Evolutionary conservation across 2,888 invertebrate species (phyloP).

Genomic region (Psylliodes chrysocephalus): DNA sequence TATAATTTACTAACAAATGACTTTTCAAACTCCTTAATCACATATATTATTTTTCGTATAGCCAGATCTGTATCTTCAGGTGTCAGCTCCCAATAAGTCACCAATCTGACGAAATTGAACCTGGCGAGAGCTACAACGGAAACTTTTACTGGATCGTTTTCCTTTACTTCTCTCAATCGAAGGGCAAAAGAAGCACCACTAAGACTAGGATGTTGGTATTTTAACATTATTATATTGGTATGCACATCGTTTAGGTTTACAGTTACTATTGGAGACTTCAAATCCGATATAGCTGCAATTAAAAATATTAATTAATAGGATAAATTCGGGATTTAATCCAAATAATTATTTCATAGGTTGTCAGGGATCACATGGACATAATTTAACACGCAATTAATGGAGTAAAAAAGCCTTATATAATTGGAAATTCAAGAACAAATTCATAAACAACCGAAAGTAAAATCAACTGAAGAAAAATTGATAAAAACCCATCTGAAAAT

Average conservation of each 20-base stretch:
- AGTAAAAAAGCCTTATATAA: too few relatives aligned
- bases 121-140: conserved; percentile 64
- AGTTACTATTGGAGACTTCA: conserved; percentile 70
- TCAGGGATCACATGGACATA: too few relatives aligned
- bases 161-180: conserved; percentile 64
- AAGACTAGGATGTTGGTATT: conserved; percentile 24
- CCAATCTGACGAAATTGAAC: conserved; percentile 72
- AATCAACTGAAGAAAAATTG: too few relatives aligned
- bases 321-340: too few relatives aligned
- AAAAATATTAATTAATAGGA: conserved; percentile 13
- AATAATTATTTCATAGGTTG: too few relatives aligned
- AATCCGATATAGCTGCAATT: conserved; percentile 69
- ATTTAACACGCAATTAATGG: too few relatives aligned
- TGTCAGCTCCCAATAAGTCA: conserved; percentile 76
- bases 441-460: too few relatives aligned
- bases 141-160: conserved; percentile 66
- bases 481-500: too few relatives aligned
- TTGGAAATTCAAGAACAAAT: too few relatives aligned
- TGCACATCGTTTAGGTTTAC: conserved; percentile 74
- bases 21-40: conserved; percentile 70
- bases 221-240: conserved; percentile 71
- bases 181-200: conserved; percentile 56
- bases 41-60: conserved; percentile 76
- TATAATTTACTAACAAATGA: conserved; percentile 30
- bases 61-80: conserved; percentile 74